phyloP scores from a whole-genome alignment of 2,888 invertebrate genomes.

The Eristalinus sepulchralis region DNA sequence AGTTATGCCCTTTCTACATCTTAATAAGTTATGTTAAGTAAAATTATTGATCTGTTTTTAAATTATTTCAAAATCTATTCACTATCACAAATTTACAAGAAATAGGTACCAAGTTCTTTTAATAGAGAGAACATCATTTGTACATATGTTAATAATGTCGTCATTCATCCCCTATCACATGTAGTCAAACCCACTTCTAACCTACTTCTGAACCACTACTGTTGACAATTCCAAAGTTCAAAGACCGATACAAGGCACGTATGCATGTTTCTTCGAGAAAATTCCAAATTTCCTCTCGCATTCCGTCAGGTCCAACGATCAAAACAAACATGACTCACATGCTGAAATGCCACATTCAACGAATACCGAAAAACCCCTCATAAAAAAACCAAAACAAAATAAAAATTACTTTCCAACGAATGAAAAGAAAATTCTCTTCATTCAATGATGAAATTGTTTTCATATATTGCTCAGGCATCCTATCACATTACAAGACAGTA shows the following conservation, averaged over 20 bases:
- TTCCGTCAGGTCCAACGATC: neutral
- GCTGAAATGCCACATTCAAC: neutral
- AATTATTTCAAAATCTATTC: too few relatives aligned
- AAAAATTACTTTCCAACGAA: slow-evolving; percentile 62
- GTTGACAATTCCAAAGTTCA: neutral
- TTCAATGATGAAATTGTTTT: slow-evolving; percentile 67
- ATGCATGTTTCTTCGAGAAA: neutral
- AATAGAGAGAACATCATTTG: too few relatives aligned
- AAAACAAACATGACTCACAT: neutral
- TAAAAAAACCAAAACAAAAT: slow-evolving; percentile 30
- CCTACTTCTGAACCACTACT: neutral
- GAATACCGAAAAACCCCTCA: neutral
- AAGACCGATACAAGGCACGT: neutral
- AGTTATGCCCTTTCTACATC: too few relatives aligned
- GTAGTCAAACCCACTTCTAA: neutral
- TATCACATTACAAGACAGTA: neutral
- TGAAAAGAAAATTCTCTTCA: slow-evolving; percentile 67
- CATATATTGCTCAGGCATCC: slow-evolving; percentile 42
- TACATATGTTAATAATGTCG: neutral
- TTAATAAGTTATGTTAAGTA: too few relatives aligned
- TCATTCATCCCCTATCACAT: neutral
- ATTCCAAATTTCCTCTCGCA: slow-evolving; percentile 11
- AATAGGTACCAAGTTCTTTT: too few relatives aligned
- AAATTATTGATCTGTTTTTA: too few relatives aligned
- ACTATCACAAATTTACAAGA: too few relatives aligned